These are phyloP conservation scores for Perizoma affinitatum DNA, from an alignment of 2,888 invertebrate species.

Conservation along the genomic window DNA sequence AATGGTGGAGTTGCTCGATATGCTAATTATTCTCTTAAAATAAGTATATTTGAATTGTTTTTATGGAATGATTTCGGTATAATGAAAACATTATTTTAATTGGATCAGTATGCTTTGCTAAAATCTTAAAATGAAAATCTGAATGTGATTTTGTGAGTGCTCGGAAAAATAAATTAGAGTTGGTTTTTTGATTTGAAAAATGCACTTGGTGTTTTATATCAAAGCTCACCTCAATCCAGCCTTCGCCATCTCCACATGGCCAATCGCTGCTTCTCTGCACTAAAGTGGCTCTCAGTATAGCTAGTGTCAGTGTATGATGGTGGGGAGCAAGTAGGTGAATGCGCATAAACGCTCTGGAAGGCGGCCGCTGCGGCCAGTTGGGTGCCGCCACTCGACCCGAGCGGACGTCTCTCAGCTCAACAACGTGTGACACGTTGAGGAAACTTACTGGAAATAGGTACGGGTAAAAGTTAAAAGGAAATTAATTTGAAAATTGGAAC, in stretches of 20 bases:
- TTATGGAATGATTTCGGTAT: no score
- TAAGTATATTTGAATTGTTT: no score
- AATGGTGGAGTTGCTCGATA: no score
- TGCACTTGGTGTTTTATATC: not conserved
- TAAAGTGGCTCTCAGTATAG: conserved; percentile 54
- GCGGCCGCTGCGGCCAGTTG: conserved; percentile 69
- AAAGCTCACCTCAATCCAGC: conserved; percentile 78
- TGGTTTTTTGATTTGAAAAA: no score
- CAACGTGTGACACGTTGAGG: conserved; percentile 65
- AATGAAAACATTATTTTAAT: no score
- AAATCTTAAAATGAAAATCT: no score
- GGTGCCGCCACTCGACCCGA: conserved; percentile 58
- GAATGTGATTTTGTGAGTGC: no score
- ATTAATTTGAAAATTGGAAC: no score
- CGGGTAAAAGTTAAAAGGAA: no score
- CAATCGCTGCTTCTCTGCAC: conserved; percentile 38
- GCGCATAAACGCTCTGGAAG: conserved; percentile 52
- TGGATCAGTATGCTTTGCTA: no score
- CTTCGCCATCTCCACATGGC: conserved; percentile 75
- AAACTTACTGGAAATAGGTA: conserved; percentile 57
- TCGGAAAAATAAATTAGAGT: no score
- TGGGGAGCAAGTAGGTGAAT: conserved; percentile 68
- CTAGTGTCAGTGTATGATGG: conserved; percentile 61
- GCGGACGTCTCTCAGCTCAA: conserved; percentile 50
- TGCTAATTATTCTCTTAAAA: no score